Evolutionary conservation across 2,888 invertebrate genomes (phyloP), one percentile per base, ranked within the genome.

Genomic region (Eucriotettix oculatus): DNA sequence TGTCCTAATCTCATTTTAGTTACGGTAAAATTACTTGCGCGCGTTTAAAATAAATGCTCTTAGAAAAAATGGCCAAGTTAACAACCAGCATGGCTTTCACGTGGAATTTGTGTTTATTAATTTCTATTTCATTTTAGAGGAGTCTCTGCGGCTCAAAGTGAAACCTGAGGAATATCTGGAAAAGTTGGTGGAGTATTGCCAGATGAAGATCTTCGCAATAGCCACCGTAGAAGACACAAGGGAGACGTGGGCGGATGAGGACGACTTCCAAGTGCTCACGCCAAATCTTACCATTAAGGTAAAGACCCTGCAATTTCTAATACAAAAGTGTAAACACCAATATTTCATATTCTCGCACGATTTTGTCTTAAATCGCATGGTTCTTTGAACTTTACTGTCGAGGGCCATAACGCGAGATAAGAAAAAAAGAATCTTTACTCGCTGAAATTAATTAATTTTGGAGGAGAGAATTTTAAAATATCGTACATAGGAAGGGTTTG

Each of bases 221-320:
- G 86, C 86, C 16, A 82, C 83, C n/a, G 89, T 90, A 0, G 77
- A 79, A 59, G 89, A 90, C 72, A 90, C 90, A 16, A 83, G 82
- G 59, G 89, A 90, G 72, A 83, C 87, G 2, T 90, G 88, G 86
- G 84, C 86, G 0, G 87, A 85, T 65, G 87, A 89, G 67, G 89
- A 90, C 67, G 87, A 89, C 72, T 88, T 89, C 74, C 84, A 87
- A 71, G 79, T 90, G 10, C 74, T 85, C 42, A 86, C 86, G 68
- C 90, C 90, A 1, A 80, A 76, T 62, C 81, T 89, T 58, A 74
- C 73, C 44, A 79, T 90, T 44, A 79, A 82, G 77, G 88, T 87
- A 74, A 65, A 65, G 9, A 29, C 44, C 10, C 10, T 58, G n/a
- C 9, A 29, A 5, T 10, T 14, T 43, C 11, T 43, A 1, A 43